A percentile compares a stretch with the other conserved stretches of the same genome.
Evolutionary conservation across 2,888 invertebrate genomes (phyloP).

Genomic region (Ceriagrion tenellum): DNA sequence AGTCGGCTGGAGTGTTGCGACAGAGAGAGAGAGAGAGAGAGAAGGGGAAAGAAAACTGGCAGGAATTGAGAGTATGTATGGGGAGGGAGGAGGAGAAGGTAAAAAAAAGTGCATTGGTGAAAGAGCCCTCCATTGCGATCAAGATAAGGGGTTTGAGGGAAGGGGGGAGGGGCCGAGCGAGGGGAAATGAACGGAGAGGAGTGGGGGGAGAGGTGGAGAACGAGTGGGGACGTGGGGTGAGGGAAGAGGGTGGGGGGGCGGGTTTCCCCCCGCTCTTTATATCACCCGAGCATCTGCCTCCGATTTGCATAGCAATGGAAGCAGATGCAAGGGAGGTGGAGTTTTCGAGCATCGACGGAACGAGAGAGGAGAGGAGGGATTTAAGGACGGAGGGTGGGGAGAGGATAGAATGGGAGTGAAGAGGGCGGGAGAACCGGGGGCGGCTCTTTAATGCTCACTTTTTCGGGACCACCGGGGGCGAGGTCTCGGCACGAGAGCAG

Average conservation of each 20-base stretch:
- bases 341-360: neutral
- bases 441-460: conserved; percentile 5
- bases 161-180: neutral
- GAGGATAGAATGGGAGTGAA: neutral
- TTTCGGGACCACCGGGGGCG: conserved; percentile 28
- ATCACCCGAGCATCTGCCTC: conserved; percentile 17
- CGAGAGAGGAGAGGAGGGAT: neutral
- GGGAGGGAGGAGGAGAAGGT: neutral
- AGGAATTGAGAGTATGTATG: neutral
- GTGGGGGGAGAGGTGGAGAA: neutral
- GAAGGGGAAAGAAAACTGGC: neutral
- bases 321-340: conserved; percentile 43
- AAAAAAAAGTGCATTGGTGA: neutral
- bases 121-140: neutral
- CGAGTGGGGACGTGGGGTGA: neutral
- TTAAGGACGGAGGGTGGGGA: neutral
- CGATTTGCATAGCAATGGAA: conserved; percentile 65
- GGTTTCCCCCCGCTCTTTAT: neutral
- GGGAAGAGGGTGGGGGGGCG: neutral
- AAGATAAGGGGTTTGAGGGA: neutral
- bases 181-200: neutral
- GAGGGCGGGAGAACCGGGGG: conserved; percentile 15
- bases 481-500: neutral
- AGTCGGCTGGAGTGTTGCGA: neutral
- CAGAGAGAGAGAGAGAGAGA: neutral